Evolutionary conservation across 1,140 invertebrate genomes (phyloP).

Genomic region (Drosophila ananassae): DNA sequence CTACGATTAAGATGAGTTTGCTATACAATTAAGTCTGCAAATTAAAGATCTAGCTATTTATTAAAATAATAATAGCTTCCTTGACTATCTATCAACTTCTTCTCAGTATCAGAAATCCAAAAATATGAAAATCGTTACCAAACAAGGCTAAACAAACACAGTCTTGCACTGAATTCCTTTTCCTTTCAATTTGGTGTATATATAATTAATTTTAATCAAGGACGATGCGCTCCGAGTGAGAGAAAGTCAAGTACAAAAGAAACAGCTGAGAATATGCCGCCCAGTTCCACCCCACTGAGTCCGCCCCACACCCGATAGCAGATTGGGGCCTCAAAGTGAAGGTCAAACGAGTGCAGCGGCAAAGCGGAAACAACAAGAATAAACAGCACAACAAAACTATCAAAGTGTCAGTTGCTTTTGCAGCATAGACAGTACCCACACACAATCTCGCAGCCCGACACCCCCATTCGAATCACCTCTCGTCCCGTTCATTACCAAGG

Average conservation of each 20-base stretch:
- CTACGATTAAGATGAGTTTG: background rate
- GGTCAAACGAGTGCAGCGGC: conserved; percentile 69
- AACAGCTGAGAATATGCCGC: conserved; percentile 51
- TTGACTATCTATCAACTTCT: background rate
- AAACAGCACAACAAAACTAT: conserved; percentile 59
- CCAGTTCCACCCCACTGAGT: conserved; percentile 12
- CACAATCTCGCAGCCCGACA: conserved; percentile 10
- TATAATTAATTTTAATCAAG: conserved; percentile 75
- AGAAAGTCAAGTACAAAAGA: conserved; percentile 66
- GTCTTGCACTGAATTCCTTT: background rate
- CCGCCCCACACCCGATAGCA: conserved; percentile 14
- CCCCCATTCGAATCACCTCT: conserved; percentile 8
- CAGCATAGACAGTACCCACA: conserved; percentile 53
- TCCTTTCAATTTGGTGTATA: conserved; percentile 6
- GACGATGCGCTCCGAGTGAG: conserved; percentile 28
- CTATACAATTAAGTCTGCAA: background rate
- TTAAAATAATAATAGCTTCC: too few species aligned
- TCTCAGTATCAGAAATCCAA: too few species aligned
- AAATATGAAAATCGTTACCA: background rate
- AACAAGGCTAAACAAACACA: background rate
- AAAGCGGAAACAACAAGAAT: conserved; percentile 53
- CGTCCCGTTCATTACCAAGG: conserved; percentile 65
- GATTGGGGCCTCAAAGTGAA: conserved; percentile 61
- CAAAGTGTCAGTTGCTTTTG: conserved; percentile 56
- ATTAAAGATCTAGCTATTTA: background rate